Conservation (phyloP, 2,888 invertebrate species). For the Lomographa bimaculata region DNA sequence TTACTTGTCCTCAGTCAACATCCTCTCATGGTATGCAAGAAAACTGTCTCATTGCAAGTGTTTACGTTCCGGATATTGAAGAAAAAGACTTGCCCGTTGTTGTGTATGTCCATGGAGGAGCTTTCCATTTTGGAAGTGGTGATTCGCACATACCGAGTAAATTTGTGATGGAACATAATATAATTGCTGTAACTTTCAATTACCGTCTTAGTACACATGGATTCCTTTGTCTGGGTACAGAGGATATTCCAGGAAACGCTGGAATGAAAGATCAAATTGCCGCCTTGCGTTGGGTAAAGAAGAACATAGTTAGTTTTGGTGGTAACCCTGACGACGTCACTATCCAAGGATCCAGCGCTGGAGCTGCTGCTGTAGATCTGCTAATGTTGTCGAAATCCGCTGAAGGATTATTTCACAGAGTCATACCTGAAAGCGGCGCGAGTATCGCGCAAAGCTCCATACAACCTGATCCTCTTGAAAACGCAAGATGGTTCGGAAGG, state of each 20-base stretch:
- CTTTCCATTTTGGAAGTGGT: conserved; percentile 36
- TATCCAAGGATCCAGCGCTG: conserved; percentile 51
- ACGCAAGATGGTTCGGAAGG: conserved; percentile 42
- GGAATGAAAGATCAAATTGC: conserved; percentile 63
- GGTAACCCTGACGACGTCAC: conserved; percentile 53
- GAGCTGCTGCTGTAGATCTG: conserved; percentile 46
- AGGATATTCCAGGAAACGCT: conserved; percentile 56
- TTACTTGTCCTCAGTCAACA: conserved; percentile 43
- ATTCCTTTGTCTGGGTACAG: conserved; percentile 58
- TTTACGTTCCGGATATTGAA: conserved; percentile 54
- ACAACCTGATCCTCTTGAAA: conserved; percentile 47
- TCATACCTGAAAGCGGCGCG: conserved; percentile 52
- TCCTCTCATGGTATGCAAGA: conserved; percentile 34
- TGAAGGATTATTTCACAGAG: conserved; percentile 51
- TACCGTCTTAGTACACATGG: conserved; percentile 36
- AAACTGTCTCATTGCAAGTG: conserved; percentile 58
- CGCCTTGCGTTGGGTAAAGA: conserved; percentile 50
- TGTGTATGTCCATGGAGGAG: conserved; percentile 46
- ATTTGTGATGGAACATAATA: conserved; percentile 26
- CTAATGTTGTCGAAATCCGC: conserved; percentile 45
- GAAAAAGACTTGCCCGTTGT: conserved; percentile 42
- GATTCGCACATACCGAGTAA: conserved; percentile 22
- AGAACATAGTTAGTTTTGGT: conserved; percentile 53
- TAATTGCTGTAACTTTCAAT: conserved; percentile 8
- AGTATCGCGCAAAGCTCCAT: conserved; percentile 36